Conservation (phyloP, 2,797 vertebrate species). For the Melanitta fusca region DNA sequence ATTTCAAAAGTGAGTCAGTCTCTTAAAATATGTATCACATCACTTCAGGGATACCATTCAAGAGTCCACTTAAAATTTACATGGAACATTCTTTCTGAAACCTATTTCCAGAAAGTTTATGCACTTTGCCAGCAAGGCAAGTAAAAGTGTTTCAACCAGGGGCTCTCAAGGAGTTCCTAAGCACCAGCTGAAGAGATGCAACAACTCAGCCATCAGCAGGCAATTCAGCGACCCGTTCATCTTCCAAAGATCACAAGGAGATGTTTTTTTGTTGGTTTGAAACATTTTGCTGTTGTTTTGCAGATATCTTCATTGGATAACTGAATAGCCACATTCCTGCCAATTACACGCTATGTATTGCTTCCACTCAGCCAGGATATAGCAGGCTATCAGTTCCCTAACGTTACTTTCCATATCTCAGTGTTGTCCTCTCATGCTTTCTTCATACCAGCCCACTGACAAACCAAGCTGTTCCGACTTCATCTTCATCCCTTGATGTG, state of each 20-base stretch:
- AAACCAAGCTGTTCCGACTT: not conserved
- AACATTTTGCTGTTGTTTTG: not conserved
- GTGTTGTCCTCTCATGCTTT: not conserved
- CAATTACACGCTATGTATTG: not conserved
- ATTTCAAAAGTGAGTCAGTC: conserved; percentile 65
- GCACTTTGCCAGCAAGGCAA: not conserved
- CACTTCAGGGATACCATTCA: conserved; percentile 50
- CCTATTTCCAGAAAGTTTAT: conserved; percentile 26
- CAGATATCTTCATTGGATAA: not conserved
- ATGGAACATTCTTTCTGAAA: conserved; percentile 45
- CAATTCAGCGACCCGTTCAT: not conserved
- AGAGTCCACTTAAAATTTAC: conserved; percentile 54
- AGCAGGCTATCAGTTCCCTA: not conserved
- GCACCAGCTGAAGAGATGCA: not conserved
- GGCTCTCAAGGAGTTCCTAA: not conserved
- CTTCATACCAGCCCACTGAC: not conserved
- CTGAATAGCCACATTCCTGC: not conserved
- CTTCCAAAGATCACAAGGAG: not conserved
- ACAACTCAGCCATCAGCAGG: not conserved
- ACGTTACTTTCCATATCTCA: not conserved
- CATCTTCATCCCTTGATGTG: not conserved
- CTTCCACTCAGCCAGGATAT: not conserved
- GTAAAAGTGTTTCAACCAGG: not conserved
- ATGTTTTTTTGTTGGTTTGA: not conserved
- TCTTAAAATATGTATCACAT: conserved; percentile 65